Percentiles rank a stretch among this genome's conserved stretches.
phyloP scores from a whole-genome alignment of 2,113 vertebrate genomes.

The Callorhinus ursinus region DNA sequence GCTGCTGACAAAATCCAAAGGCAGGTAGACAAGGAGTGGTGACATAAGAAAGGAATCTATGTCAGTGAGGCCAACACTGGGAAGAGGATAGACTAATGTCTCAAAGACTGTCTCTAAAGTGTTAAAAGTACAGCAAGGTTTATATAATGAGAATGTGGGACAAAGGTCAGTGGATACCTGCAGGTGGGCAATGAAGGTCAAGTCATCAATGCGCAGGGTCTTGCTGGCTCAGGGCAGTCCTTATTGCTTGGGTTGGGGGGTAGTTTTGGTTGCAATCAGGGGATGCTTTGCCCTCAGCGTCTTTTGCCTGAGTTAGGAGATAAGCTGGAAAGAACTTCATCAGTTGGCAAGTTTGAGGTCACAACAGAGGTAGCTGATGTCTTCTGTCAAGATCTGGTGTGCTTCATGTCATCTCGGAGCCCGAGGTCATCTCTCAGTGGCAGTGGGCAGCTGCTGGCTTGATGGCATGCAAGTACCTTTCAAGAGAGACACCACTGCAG shows the following conservation, averaged over 20 bases:
- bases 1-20: neutral
- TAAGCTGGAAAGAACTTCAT: neutral
- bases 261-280: neutral
- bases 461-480: neutral
- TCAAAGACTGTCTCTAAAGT: neutral
- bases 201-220: neutral
- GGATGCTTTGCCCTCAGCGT: neutral
- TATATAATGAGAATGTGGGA: neutral
- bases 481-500: neutral
- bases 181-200: neutral
- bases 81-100: neutral
- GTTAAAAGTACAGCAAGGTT: neutral
- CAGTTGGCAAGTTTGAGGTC: neutral
- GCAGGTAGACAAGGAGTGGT: neutral
- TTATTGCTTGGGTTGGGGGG: neutral
- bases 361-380: neutral
- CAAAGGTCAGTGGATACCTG: neutral
- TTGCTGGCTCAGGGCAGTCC: neutral
- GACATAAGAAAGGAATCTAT: neutral
- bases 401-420: no score
- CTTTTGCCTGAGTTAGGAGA: neutral
- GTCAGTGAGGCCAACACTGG: neutral
- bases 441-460: rapidly evolving
- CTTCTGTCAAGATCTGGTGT: neutral
- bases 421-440: neutral